phyloP scores from a whole-genome alignment of 2,888 invertebrate genomes.

The Pilophorus perplexus region DNA sequence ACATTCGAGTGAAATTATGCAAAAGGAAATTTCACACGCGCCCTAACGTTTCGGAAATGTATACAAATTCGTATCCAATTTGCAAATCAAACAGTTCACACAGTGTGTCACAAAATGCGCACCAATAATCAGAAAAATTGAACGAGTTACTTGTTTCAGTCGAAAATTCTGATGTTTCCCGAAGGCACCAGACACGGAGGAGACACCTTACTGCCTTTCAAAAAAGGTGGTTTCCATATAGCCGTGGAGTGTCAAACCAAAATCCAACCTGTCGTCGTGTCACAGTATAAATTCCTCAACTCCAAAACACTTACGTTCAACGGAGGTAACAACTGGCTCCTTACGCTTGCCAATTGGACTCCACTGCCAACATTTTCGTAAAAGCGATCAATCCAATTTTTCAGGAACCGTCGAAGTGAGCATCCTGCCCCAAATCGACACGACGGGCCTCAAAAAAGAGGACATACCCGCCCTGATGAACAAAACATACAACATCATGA shows the following conservation, averaged over 20 bases:
- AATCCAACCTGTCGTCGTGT: conserved; percentile 59
- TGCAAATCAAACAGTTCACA: too few species aligned
- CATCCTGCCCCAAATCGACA: conserved; percentile 49
- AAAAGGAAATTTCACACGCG: too few species aligned
- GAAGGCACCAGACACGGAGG: conserved; percentile 83
- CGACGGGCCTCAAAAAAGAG: conserved; percentile 47
- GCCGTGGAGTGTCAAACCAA: conserved; percentile 69
- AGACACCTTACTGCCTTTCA: conserved; percentile 84
- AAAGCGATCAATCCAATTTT: conserved; percentile 15
- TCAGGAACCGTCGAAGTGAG: conserved; percentile 47
- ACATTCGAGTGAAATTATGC: too few species aligned
- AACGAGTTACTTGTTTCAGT: too few species aligned
- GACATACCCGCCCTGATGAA: conserved; percentile 48
- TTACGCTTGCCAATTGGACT: too few species aligned
- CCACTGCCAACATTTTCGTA: too few species aligned
- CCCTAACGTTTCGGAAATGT: too few species aligned
- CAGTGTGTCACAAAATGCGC: background rate
- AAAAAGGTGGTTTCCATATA: conserved; percentile 94
- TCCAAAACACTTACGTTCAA: conserved; percentile 49
- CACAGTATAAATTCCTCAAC: conserved; percentile 54
- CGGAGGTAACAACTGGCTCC: too few species aligned
- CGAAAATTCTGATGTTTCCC: conserved; percentile 89
- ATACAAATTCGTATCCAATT: too few species aligned
- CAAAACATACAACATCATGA: conserved; percentile 50
- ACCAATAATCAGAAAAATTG: too few species aligned